Evolutionary conservation across 2,113 vertebrate species (phyloP), one percentile per base, ranked within the genome.

Genomic region (Steatornis caripensis): DNA sequence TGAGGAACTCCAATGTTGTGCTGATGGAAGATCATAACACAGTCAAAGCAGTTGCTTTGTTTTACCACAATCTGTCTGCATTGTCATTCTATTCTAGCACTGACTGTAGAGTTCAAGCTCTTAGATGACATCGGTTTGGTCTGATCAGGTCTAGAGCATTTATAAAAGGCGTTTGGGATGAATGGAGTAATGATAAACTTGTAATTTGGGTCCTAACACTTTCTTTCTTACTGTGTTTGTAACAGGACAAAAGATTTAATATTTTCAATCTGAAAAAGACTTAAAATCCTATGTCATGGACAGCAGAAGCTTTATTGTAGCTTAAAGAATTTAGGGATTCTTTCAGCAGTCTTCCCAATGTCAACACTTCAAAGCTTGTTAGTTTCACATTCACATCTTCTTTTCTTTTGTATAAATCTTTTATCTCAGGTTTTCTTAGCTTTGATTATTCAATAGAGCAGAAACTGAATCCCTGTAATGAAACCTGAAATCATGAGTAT

Each of bases 401-500:
- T 92, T 83, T 77, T 41, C 22, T 81, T 49, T 87, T 84, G 24
- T 41, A 55, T 58, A 81, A 46, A 62, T 48, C 8, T 94, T 90
- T 75, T 89, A 71, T 74, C 65, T 62, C 17, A 43, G 15, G 53
- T 86, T 84, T 84, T 70, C 37, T 78, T 89, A 89, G 49, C 51
- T 66, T 91, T 90, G 82, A 71, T 96, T 82, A 82, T 85, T 87
- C 87, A 88, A 24, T 43, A 71, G 65, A 91, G 65, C 61, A 87
- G 74, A 94, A 96, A 90, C 26, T 27, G 61, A 89, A 87, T 46
- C 24, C 30, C 23, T 76, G 29, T 87, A 94, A 89, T 80, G 75
- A 88, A 97, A 94, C 68, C 46, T 97, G 90, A 95, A 93, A 82
- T 90, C n/a, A 43, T 75, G 57, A 91, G 19, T 79, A 58, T 30